These are phyloP conservation scores for Parelbella ahira DNA, from an alignment of 2,888 invertebrate genomes.

Conservation along the genomic window DNA sequence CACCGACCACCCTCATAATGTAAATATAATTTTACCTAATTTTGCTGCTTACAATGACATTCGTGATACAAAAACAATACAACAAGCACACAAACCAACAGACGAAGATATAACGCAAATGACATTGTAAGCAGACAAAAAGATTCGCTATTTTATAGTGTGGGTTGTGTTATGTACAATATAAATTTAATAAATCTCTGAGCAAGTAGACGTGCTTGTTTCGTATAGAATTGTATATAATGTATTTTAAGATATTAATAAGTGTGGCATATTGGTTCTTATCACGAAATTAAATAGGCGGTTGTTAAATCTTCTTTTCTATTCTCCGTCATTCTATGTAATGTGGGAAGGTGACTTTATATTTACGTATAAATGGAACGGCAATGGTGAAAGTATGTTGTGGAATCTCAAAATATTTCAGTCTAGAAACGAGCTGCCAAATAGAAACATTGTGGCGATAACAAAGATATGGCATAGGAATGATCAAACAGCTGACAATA, in stretches of 20 bases:
- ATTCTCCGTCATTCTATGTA: too few relatives aligned
- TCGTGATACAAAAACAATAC: constrained; percentile 29
- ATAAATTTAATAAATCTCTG: constrained; percentile 62
- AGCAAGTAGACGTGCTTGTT: constrained; percentile 69
- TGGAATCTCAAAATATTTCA: too few relatives aligned
- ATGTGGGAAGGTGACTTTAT: too few relatives aligned
- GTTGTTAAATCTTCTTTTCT: constrained; percentile 10
- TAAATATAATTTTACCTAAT: constrained; percentile 51
- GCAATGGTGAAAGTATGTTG: too few relatives aligned
- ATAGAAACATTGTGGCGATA: constrained; percentile 28
- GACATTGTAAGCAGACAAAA: constrained; percentile 41
- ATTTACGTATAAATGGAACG: too few relatives aligned
- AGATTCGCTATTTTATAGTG: constrained; percentile 71
- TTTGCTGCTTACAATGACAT: constrained; percentile 45
- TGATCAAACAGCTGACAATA: constrained; percentile 77
- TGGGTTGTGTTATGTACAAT: constrained; percentile 79
- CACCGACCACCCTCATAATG: constrained; percentile 44
- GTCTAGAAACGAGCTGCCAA: too few relatives aligned
- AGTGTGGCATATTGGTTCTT: constrained; percentile 39
- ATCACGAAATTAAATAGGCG: constrained; percentile 24
- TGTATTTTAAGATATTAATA: constrained; percentile 53
- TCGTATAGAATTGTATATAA: constrained; percentile 70
- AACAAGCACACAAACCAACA: constrained; percentile 3
- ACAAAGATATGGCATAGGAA: constrained; percentile 59
- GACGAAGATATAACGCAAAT: constrained; percentile 29